Evolutionary conservation across 2,113 vertebrate genomes (phyloP).

Genomic region (Toxostoma redivivum): DNA sequence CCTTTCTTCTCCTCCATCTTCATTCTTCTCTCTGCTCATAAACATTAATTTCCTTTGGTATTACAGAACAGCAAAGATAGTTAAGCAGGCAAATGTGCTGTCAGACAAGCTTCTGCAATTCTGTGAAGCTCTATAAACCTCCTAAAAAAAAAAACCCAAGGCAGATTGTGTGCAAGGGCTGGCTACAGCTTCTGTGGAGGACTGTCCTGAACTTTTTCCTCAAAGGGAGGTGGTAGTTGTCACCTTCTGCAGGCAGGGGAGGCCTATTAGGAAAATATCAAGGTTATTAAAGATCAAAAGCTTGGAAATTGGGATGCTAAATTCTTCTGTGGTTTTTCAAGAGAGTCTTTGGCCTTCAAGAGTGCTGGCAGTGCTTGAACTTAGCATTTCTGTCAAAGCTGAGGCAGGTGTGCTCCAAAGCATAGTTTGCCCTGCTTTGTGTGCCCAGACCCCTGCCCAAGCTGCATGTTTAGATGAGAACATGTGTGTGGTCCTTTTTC

Average conservation of each 20-base stretch:
- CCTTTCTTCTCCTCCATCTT: not conserved
- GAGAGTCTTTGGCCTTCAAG: not conserved
- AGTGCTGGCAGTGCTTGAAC: not conserved
- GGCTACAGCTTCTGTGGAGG: not conserved
- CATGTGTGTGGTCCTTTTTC: accelerated
- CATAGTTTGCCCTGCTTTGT: not conserved
- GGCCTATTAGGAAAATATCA: not conserved
- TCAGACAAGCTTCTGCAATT: not conserved
- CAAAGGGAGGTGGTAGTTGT: not conserved
- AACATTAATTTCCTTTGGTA: not conserved
- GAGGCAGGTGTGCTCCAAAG: not conserved
- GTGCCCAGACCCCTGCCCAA: not conserved
- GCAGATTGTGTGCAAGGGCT: not conserved
- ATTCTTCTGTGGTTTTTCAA: not conserved
- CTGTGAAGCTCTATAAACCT: not conserved
- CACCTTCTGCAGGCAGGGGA: not conserved
- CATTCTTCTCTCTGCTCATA: not conserved
- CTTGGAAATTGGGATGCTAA: not conserved
- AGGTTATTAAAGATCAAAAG: not conserved
- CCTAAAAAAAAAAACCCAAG: not conserved
- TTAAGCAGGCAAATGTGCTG: not conserved
- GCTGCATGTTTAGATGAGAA: not conserved
- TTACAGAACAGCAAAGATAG: not conserved
- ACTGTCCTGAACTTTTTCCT: not conserved
- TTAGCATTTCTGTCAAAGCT: not conserved